These are phyloP conservation scores for Enteromius treurensis DNA, from an alignment of 2,797 vertebrate species.

Conservation along the genomic window DNA sequence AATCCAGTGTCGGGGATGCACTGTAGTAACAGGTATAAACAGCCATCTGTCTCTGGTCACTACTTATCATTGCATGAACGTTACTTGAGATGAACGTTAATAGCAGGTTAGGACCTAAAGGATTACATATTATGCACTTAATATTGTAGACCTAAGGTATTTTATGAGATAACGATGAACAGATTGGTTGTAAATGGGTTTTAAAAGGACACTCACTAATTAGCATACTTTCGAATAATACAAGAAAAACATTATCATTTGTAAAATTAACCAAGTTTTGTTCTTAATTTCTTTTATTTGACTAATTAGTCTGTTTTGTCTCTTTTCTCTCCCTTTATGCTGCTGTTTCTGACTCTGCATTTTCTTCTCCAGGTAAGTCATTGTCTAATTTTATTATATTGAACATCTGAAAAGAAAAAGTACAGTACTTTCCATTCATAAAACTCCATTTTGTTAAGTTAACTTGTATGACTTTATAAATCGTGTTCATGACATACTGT, in stretches of 20 bases:
- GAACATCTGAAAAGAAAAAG: not conserved
- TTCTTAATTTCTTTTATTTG: not conserved
- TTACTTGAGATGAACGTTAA: not conserved
- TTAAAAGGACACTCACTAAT: not conserved
- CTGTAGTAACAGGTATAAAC: not conserved
- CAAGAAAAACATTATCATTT: not conserved
- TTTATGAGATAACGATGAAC: not conserved
- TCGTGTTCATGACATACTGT: not conserved
- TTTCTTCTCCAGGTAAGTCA: slow-evolving; percentile 37
- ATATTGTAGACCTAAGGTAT: not conserved
- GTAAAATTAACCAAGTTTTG: not conserved
- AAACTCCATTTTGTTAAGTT: not conserved
- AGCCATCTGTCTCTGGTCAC: not conserved
- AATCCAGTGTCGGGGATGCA: not conserved
- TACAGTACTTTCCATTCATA: not conserved
- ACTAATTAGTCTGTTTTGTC: slow-evolving; percentile 33
- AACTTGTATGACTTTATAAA: not conserved
- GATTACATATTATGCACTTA: not conserved
- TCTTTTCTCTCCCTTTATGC: slow-evolving; percentile 3
- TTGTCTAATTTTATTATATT: not conserved
- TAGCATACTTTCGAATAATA: not conserved
- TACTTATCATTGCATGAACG: not conserved
- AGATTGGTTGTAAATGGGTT: not conserved
- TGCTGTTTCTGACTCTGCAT: not conserved
- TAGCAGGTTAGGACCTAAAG: not conserved